Base-by-base conservation (phyloP, 2,888 invertebrate species). In the Dasysyrphus albostriatus region DNA sequence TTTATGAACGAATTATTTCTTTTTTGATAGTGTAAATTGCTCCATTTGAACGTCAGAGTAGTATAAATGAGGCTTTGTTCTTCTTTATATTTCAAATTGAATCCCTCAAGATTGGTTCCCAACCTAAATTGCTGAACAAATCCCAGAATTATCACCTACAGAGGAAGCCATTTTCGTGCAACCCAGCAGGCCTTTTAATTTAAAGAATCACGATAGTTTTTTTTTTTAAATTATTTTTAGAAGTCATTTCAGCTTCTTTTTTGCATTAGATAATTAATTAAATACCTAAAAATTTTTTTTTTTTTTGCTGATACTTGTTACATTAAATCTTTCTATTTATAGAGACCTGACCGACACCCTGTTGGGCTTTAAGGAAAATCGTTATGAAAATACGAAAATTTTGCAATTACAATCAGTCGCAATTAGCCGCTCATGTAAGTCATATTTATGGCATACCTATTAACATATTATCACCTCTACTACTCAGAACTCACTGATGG, bases 341-440 rank as follows among this genome's bases (percentile, higher is more conserved):
- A n/a, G n/a, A 65, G n/a, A 29, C 16, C 16, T n/a, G 34, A 37
- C 49, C 12, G 14, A 42, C 42, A 42, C 32, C 32, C 5, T 2
- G 34, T 12, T n/a, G n/a, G 6, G 24, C 19, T 7, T 10, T 12
- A 44, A 16, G 0, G 10, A 47, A 34, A 34, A 37, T 65, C 32
- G 29, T 47, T 65, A 29, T 47, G 47, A 47, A 47, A 65, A 65
- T 65, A 32, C 3, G 42, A 44, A 47, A n/a, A 47, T 47, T 63
- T 65, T 65, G 42, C 70, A 59, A 73, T 61, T 74, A 61, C 61
- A 39, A 78, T 78, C 78, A 74, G 42, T 29, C 69, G 69, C 79
- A 83, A 83, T 83, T 83, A 83, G 79, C 79, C 32, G 59, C 44
- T 69, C 39, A 74, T 69, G 83, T 79, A 69, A 75, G 83, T 42